Evolutionary conservation across 2,888 invertebrate genomes (phyloP).

Genomic region (Eilema caniola): DNA sequence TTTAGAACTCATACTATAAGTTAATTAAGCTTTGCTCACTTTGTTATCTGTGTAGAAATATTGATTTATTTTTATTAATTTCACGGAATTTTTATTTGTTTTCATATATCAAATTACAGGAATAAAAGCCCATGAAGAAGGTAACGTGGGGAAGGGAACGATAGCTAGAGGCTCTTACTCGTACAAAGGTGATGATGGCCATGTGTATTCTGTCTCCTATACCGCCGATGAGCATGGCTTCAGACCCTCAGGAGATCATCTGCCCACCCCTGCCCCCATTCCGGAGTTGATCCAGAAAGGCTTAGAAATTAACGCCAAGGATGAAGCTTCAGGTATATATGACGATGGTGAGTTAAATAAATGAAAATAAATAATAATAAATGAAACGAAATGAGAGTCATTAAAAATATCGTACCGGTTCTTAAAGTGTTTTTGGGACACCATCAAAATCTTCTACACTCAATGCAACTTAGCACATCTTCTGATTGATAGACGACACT

Average conservation of each 20-base stretch:
- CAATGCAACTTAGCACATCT: no score
- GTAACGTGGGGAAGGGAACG: conserved; percentile 70
- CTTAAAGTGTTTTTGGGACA: no score
- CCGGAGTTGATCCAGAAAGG: conserved; percentile 85
- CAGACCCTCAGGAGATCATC: conserved; percentile 83
- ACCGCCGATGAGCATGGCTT: conserved; percentile 88
- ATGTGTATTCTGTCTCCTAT: conserved; percentile 83
- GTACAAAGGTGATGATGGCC: conserved; percentile 87
- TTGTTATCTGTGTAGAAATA: background rate
- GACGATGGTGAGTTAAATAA: conserved; percentile 76
- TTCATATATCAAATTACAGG: conserved; percentile 57
- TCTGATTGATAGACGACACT: no score
- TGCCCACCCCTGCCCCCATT: conserved; percentile 87
- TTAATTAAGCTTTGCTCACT: background rate
- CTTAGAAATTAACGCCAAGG: conserved; percentile 79
- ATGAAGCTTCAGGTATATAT: conserved; percentile 81
- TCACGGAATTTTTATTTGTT: background rate
- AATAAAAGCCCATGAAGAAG: conserved; percentile 84
- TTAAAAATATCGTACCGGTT: no score
- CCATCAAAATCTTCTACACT: no score
- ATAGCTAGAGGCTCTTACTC: conserved; percentile 85
- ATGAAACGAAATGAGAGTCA: no score
- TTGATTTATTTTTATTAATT: no score
- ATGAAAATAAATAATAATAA: no score
- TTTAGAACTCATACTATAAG: no score